phyloP scores from a whole-genome alignment of 1,140 invertebrate species.

The Drosophila arawakana region DNA sequence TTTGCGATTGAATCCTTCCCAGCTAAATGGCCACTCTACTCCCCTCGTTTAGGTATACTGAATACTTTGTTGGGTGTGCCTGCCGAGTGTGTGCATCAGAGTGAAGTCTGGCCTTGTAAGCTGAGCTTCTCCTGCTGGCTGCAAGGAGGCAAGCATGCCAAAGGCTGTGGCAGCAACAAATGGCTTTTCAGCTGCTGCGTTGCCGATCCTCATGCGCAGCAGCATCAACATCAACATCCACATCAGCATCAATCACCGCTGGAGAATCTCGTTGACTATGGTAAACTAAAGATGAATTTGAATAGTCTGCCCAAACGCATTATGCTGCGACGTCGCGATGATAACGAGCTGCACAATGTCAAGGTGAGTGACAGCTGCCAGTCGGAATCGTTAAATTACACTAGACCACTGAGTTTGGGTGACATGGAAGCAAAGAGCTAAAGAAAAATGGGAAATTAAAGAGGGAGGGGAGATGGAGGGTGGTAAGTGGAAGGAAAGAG shows the following conservation, averaged over 20 bases:
- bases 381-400: conserved; percentile 33
- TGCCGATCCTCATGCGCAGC: conserved; percentile 85
- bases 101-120: conserved; percentile 87
- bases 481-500: neutral
- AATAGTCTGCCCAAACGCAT: conserved; percentile 71
- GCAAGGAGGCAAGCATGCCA: conserved; percentile 87
- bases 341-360: conserved; percentile 68
- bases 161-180: conserved; percentile 87
- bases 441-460: too few species aligned
- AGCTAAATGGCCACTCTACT: neutral
- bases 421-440: neutral
- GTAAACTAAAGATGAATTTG: conserved; percentile 63
- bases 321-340: conserved; percentile 75
- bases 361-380: conserved; percentile 54
- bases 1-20: neutral
- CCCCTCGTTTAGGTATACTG: conserved; percentile 73
- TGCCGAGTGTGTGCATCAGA: conserved; percentile 86
- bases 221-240: conserved; percentile 83
- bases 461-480: neutral
- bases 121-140: conserved; percentile 90
- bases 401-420: conserved; percentile 12
- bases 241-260: conserved; percentile 80
- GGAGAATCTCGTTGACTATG: conserved; percentile 73
- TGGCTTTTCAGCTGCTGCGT: conserved; percentile 90
- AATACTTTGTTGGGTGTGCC: conserved; percentile 87